A percentile compares a stretch with the other conserved stretches of the same genome.
Evolutionary conservation across 2,797 vertebrate species (phyloP).

Genomic region (Galagoides demidoff): DNA sequence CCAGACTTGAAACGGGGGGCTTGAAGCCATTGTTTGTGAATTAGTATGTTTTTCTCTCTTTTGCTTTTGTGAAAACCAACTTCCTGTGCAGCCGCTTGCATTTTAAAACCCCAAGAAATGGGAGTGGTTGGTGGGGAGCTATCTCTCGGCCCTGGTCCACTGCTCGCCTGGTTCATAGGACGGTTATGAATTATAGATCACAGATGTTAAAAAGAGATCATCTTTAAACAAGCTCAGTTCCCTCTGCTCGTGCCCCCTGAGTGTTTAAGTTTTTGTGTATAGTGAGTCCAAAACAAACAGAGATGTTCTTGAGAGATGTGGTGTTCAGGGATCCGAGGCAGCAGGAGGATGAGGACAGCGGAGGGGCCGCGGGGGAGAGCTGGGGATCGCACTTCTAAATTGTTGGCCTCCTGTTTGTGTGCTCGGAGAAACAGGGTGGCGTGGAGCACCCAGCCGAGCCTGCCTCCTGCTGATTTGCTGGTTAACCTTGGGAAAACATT

Average conservation of each 20-base stretch:
- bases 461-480: neutral
- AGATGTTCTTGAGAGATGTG: conserved; percentile 61
- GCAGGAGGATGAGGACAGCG: neutral
- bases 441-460: neutral
- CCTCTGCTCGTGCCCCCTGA: neutral
- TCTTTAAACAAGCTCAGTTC: conserved; percentile 62
- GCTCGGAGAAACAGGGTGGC: neutral
- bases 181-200: conserved; percentile 58
- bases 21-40: conserved; percentile 19
- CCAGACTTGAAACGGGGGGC: neutral
- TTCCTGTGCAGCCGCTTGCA: conserved; percentile 39
- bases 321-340: conserved; percentile 25
- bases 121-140: neutral
- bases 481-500: neutral
- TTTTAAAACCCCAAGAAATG: conserved; percentile 43
- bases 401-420: neutral
- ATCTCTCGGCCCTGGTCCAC: neutral
- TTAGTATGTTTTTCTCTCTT: conserved; percentile 62
- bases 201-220: conserved; percentile 52
- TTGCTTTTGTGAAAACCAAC: conserved; percentile 60
- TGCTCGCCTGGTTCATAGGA: neutral
- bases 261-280: conserved; percentile 57
- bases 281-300: conserved; percentile 81
- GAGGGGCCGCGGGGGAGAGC: neutral
- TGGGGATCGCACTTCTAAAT: neutral